These are phyloP conservation scores for Aplysia californica DNA, from an alignment of 1,140 invertebrate genomes.

Conservation along the genomic window DNA sequence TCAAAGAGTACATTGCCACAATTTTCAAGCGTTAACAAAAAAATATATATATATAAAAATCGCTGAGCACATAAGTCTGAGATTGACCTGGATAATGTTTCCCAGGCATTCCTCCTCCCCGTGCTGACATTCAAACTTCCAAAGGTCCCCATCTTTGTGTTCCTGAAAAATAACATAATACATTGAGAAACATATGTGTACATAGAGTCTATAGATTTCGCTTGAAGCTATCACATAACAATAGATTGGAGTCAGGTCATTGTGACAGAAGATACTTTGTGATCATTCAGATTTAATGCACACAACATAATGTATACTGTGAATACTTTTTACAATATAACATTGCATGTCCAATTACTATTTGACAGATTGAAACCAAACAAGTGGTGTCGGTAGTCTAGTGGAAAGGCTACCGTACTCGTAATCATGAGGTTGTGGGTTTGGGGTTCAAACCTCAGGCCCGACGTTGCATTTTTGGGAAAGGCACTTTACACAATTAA, in stretches of 20 bases:
- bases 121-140: slow-evolving; percentile 24
- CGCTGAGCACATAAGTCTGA: too few species aligned
- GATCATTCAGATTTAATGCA: not conserved
- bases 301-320: not conserved
- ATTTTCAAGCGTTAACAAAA: too few species aligned
- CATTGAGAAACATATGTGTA: not conserved
- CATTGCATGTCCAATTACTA: too few species aligned
- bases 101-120: slow-evolving; percentile 17
- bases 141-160: slow-evolving; percentile 4
- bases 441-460: not conserved
- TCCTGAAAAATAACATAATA: not conserved
- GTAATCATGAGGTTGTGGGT: not conserved
- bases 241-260: too few species aligned
- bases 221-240: too few species aligned
- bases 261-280: not conserved
- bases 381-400: too few species aligned
- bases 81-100: slow-evolving; percentile 23
- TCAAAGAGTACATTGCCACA: too few species aligned
- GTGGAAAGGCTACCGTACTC: too few species aligned
- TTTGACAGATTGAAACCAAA: too few species aligned
- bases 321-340: not conserved
- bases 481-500: too few species aligned
- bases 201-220: not conserved
- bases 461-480: too few species aligned
- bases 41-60: too few species aligned